phyloP scores from a whole-genome alignment of 1,140 invertebrate species.

The Vollenhovia emeryi region DNA sequence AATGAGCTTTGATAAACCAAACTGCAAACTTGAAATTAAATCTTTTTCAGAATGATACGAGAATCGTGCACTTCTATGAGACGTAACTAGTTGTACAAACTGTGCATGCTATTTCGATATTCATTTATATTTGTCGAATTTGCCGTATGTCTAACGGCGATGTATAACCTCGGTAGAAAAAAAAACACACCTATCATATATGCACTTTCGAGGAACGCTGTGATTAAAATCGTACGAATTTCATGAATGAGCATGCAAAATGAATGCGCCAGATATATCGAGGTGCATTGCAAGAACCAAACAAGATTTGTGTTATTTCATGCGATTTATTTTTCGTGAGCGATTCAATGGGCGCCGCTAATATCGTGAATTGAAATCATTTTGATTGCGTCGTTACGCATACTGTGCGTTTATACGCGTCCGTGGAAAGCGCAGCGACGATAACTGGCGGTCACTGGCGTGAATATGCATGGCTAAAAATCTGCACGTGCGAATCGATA shows the following conservation, averaged over 20 bases:
- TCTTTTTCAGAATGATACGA: not conserved
- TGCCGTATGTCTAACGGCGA: not conserved
- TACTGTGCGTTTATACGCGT: conserved; percentile 41
- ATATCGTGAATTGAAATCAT: conserved; percentile 64
- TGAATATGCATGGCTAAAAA: conserved; percentile 67
- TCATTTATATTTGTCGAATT: not conserved
- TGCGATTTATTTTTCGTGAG: conserved; percentile 60
- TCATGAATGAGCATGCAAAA: conserved; percentile 16
- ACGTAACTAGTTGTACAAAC: not conserved
- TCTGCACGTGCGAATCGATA: conserved; percentile 64
- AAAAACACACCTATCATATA: not conserved
- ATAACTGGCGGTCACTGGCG: conserved; percentile 54
- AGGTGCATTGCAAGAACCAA: conserved; percentile 32
- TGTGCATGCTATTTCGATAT: not conserved
- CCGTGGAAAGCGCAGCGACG: conserved; percentile 52
- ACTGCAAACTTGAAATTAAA: conserved; percentile 24
- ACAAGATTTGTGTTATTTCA: conserved; percentile 56
- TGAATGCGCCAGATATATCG: conserved; percentile 34
- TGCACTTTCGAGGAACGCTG: not conserved
- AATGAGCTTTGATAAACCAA: not conserved
- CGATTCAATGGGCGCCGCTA: conserved; percentile 46
- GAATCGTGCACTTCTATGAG: not conserved
- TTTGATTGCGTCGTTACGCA: conserved; percentile 63
- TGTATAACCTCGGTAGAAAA: not conserved
- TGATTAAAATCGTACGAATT: conserved; percentile 33